Evolutionary conservation across 2,888 invertebrate genomes (phyloP).

Genomic region (Cheiracanthium punctorium): DNA sequence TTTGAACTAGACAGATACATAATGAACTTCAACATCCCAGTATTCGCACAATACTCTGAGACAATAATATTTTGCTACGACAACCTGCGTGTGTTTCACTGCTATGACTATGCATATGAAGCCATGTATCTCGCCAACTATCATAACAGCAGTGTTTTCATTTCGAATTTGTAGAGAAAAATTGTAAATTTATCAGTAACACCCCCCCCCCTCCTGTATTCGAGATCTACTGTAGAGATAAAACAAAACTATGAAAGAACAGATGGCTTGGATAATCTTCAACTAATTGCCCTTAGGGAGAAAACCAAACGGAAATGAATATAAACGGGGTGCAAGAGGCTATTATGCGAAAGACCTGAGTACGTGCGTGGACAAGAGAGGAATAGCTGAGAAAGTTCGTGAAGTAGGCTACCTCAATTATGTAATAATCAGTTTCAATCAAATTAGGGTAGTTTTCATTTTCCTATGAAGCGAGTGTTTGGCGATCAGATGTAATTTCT

Average conservation of each 20-base stretch:
- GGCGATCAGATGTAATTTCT: neutral
- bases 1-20: too few relatives aligned
- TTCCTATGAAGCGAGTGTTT: neutral
- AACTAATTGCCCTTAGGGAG: neutral
- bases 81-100: too few relatives aligned
- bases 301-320: neutral
- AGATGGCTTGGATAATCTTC: neutral
- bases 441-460: neutral
- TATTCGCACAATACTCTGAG: too few relatives aligned
- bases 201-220: too few relatives aligned
- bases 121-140: too few relatives aligned
- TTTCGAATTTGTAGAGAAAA: too few relatives aligned
- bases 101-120: too few relatives aligned
- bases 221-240: too few relatives aligned
- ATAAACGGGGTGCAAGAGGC: conserved; percentile 1
- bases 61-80: too few relatives aligned
- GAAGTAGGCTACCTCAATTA: neutral
- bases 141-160: too few relatives aligned
- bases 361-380: conserved; percentile 3
- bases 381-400: neutral
- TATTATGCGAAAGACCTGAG: neutral
- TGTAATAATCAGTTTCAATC: neutral
- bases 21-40: too few relatives aligned
- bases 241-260: neutral
- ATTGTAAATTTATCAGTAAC: too few relatives aligned